Base-by-base conservation (phyloP, 2,797 vertebrate genomes). In the Poecilia gillii region DNA sequence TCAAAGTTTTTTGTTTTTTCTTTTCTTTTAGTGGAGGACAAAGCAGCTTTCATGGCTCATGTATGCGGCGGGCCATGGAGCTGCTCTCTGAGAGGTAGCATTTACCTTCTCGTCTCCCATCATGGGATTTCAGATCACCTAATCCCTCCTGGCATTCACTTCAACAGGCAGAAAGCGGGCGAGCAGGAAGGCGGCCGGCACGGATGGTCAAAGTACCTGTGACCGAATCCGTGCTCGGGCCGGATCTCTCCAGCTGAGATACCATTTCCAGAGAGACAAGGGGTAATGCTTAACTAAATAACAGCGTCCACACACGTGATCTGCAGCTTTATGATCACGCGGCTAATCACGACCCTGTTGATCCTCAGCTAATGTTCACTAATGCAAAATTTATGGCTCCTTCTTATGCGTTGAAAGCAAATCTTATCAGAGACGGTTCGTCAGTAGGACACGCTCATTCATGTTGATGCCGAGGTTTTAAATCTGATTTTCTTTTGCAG, bases 101-200 rank as follows among this genome's bases (percentile, higher is more conserved):
- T 92, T 93, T 66, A 68, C 84, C 85, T 87, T 89, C 84, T 88
- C 88, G 86, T 88, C 83, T 90, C 85, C 93, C 88, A 88, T 91
- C 85, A 84, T 81, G 83, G 85, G 89, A 90, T 92, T 92, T 93
- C 72, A 88, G 85, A 77, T 85, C 85, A 80, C 81, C 86, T 95
- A 94, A 96, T 95, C 95, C 90, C 84, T 73, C 79, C 78, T 90
- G 94, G 94, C 92, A 94, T 95, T 90, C 82, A 76, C 85, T 76
- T 81, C 74, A 81, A 87, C 64, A 76, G 81, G 73, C 77, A 71
- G 43, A 71, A 28, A 71, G 73, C 81, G 88, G 82, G 80, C 6
- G 78, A 77, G 71, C 20, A 53, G 76, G 76, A 76, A 84, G 53
- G 70, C 47, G 81, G 74, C 71, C 73, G 47, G 72, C 82, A 84